Evolutionary conservation across 2,113 vertebrate species (phyloP), one percentile per base, ranked within the genome.

Genomic region (Anarrhichthys ocellatus): DNA sequence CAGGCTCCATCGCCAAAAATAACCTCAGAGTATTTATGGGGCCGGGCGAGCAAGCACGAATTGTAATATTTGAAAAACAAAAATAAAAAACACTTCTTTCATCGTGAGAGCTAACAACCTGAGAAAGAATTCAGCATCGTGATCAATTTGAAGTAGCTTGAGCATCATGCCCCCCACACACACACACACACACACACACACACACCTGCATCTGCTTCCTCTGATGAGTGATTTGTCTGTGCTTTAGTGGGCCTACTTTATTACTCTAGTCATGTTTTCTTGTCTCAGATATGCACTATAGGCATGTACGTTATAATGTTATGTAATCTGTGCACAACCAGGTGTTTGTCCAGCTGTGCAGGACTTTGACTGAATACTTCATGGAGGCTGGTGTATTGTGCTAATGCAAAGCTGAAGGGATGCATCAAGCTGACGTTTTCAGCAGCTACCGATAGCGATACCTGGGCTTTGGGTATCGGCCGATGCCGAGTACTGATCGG

Each of bases 21-120:
- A 94, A 87, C 76, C 82, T 46, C 22, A 1, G 79, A 72, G 24
- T 93, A 86, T 93, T 92, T 89, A 88, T 74, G 81, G 82, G 69
- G 46, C 72, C 1, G 34, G 61, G 48, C 34, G 14, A 66, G 44
- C 22, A 79, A 42, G 79, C 80, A 85, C 50, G 24, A 73, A 52
- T 64, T 62, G 14, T 8, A 24, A 29, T 8, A 34, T 22, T 67
- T 11, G 0, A 7, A 56, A 73, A 70, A 20, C 17, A 48, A 13
- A 50, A 24, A 54, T 15, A 6, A 6, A 34, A 34, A 34, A 34
- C 29, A 15, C 7, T 48, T 85, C 44, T 73, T 58, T 81, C 38
- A 84, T 78, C 58, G 44, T 70, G 52, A 38, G 10, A 27, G 17
- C 29, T 20, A 20, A 63, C 32, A 50, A 38, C 9, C 6, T 32